Base-by-base conservation (phyloP, 2,797 vertebrate genomes). In the Acrossocheilus fasciatus region DNA sequence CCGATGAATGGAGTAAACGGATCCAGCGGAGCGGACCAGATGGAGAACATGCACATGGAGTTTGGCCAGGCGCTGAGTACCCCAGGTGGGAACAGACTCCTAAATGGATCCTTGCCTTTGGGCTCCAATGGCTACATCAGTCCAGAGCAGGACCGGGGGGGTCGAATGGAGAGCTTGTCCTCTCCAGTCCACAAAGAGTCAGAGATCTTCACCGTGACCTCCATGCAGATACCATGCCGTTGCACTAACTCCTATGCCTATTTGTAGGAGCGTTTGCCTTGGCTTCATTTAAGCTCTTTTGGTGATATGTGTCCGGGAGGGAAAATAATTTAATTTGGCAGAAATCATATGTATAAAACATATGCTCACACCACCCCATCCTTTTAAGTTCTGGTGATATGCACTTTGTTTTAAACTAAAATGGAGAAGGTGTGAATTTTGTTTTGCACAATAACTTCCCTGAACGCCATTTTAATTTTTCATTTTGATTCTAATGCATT, bases 231-330 rank as follows among this genome's bases (percentile, higher is more conserved):
- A 54, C 97, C 98, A 6, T 99, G 98, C 92, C 97, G 97, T 92
- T 99, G 98, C 96, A 99, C 96, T 94, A 99, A 97, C 93, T 98
- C 98, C 90, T 99, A 99, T 43, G 97, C 97, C 7, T 99, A 97
- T 93, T 96, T 96, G 93, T 97, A 96, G 92, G 90, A 88, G 81
- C 88, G 74, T 87, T 68, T 84, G 86, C 70, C 87, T 87, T 43
- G 45, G 39, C 30, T 36, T 59, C 9, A 20, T 43, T 66, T 47
- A 54, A 41, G 41, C 50, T 59, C 30, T 66, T 80, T 62, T 85
- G 54, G 81, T 86, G 83, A 10, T 47, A 45, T 72, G 74, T 43
- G 34, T 52, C 47, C 34, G n/a, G 18, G 54, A 74, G 52, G 87
- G 72, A 78, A 45, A 54, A 34, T 76, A 6, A 72, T 39, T 68